phyloP scores from a whole-genome alignment of 2,797 vertebrate genomes.

The Sebastolobus altivelis region DNA sequence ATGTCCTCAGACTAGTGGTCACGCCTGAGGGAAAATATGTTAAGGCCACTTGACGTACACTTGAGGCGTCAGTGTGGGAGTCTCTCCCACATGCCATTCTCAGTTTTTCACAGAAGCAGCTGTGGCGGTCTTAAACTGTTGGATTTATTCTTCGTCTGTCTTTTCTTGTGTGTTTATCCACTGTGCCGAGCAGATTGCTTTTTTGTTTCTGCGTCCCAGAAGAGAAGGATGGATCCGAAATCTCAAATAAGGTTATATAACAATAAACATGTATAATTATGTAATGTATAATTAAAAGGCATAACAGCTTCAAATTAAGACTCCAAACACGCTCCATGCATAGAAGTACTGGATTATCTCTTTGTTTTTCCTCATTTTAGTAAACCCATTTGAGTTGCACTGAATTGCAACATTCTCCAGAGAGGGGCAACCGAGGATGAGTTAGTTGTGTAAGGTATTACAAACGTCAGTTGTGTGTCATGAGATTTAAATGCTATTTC shows the following conservation, averaged over 20 bases:
- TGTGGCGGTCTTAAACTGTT: constrained; percentile 10
- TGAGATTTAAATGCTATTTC: constrained; percentile 4
- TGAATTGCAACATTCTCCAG: constrained; percentile 38
- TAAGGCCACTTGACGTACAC: constrained; percentile 59
- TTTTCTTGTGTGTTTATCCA: constrained; percentile 17
- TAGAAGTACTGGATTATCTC: constrained; percentile 24
- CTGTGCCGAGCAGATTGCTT: constrained; percentile 10
- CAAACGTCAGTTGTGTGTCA: neutral
- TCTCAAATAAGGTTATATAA: constrained; percentile 32
- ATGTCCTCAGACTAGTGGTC: constrained; percentile 52
- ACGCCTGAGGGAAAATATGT: constrained; percentile 56
- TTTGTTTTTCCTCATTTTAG: constrained; percentile 35
- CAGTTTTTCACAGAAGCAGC: constrained; percentile 12
- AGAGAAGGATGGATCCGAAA: constrained; percentile 16
- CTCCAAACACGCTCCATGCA: constrained; percentile 1
- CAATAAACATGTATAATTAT: constrained; percentile 18
- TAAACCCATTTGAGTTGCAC: constrained; percentile 31
- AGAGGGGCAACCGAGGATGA: constrained; percentile 1
- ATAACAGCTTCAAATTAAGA: constrained; percentile 7
- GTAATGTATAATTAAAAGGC: constrained; percentile 42
- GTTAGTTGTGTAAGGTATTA: constrained; percentile 8
- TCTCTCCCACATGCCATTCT: constrained; percentile 31
- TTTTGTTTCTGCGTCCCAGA: constrained; percentile 24
- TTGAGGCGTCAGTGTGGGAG: constrained; percentile 35
- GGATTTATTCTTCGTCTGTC: constrained; percentile 12